Percentiles rank a stretch among this genome's conserved stretches.
These are phyloP conservation scores for Hirundichthys speculiger DNA, from an alignment of 2,113 vertebrate species.

Conservation along the genomic window DNA sequence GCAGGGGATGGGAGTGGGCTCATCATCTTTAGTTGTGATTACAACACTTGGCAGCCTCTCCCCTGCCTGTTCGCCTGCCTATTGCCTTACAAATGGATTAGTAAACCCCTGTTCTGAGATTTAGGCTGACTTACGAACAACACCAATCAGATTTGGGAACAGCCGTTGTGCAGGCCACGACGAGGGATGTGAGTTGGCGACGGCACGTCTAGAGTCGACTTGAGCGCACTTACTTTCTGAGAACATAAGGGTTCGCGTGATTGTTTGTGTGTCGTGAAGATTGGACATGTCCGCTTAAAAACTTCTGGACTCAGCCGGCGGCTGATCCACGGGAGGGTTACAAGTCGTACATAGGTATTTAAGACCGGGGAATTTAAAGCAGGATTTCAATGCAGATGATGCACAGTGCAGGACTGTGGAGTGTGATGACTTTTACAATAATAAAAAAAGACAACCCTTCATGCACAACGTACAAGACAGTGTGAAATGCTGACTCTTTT, in stretches of 20 bases:
- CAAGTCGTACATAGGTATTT: not conserved
- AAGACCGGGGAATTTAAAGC: not conserved
- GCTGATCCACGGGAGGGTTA: conserved; percentile 68
- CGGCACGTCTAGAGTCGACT: conserved; percentile 15
- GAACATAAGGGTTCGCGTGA: conserved; percentile 20
- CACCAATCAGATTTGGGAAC: conserved; percentile 77
- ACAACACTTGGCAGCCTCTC: conserved; percentile 78
- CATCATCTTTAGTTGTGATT: conserved; percentile 80
- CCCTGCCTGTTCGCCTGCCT: conserved; percentile 74
- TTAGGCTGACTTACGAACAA: conserved; percentile 77
- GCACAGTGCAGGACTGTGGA: too few relatives aligned
- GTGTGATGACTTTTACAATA: too few relatives aligned
- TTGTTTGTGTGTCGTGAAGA: conserved; percentile 17
- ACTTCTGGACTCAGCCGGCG: conserved; percentile 61
- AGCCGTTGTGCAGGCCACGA: conserved; percentile 59
- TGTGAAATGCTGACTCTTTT: too few relatives aligned
- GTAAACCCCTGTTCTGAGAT: conserved; percentile 73
- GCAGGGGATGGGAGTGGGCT: conserved; percentile 75
- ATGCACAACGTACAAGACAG: too few relatives aligned
- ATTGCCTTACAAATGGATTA: conserved; percentile 80
- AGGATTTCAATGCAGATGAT: too few relatives aligned
- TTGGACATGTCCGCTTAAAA: conserved; percentile 51
- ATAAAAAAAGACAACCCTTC: too few relatives aligned
- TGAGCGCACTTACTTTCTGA: conserved; percentile 32
- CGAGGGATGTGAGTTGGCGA: conserved; percentile 59